Evolutionary conservation across 2,797 vertebrate species (phyloP).

Genomic region (Peromyscus attwateri): DNA sequence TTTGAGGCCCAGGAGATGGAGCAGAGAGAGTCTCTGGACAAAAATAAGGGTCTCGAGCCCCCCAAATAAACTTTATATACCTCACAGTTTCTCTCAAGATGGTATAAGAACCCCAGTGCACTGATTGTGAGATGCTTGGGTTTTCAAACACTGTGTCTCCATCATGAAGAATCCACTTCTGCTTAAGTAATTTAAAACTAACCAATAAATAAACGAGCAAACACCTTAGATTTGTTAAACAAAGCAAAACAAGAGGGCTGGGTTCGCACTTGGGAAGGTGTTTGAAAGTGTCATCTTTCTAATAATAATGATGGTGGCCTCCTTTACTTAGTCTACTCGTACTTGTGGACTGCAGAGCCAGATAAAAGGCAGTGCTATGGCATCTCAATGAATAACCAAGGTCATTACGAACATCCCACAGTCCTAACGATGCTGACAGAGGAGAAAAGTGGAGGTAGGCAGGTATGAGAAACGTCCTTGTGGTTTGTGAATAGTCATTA

Average conservation of each 20-base stretch:
- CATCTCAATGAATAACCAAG: neutral
- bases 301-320: neutral
- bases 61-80: neutral
- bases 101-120: neutral
- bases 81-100: neutral
- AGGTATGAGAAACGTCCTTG: neutral
- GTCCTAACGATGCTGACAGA: neutral
- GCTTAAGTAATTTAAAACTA: neutral
- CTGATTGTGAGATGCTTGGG: neutral
- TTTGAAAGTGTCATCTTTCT: neutral
- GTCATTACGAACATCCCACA: neutral
- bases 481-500: neutral
- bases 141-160: constrained; percentile 12
- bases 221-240: neutral
- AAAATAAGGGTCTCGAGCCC: neutral
- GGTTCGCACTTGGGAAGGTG: neutral
- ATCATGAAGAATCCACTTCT: neutral
- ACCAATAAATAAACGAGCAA: constrained; percentile 17
- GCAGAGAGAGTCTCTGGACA: neutral
- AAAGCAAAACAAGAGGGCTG: neutral
- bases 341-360: neutral
- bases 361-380: neutral
- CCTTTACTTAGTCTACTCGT: neutral
- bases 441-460: neutral
- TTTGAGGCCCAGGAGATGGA: neutral